These are phyloP conservation scores for Cydia amplana DNA, from an alignment of 1,140 invertebrate species.

Conservation along the genomic window DNA sequence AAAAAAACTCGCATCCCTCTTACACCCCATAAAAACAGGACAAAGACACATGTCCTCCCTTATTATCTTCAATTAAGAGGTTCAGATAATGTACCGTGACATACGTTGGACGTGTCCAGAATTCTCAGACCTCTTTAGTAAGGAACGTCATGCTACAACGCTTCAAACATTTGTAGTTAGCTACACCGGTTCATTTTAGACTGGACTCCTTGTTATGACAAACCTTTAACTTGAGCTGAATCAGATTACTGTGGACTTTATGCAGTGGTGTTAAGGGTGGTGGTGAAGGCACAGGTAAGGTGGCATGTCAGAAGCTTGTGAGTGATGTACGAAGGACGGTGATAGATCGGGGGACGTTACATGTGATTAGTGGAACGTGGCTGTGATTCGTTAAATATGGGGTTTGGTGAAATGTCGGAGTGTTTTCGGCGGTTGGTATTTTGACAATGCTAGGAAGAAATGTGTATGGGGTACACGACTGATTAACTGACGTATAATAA, in stretches of 20 bases:
- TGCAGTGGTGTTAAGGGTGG: slow-evolving; percentile 37
- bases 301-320: slow-evolving; percentile 44
- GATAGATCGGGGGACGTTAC: slow-evolving; percentile 65
- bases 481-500: too few relatives aligned
- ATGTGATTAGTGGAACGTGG: slow-evolving; percentile 67
- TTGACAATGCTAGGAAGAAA: background rate
- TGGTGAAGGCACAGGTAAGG: slow-evolving; percentile 25
- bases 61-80: slow-evolving; percentile 78
- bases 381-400: slow-evolving; percentile 25
- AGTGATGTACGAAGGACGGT: slow-evolving; percentile 64
- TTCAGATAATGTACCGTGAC: slow-evolving; percentile 70
- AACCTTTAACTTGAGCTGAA: slow-evolving; percentile 36
- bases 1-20: slow-evolving; percentile 66
- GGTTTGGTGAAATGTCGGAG: background rate
- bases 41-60: slow-evolving; percentile 74
- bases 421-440: background rate
- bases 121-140: background rate
- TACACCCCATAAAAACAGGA: slow-evolving; percentile 73
- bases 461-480: too few relatives aligned
- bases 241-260: slow-evolving; percentile 44
- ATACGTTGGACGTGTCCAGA: slow-evolving; percentile 58
- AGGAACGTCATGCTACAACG: slow-evolving; percentile 17
- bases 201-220: slow-evolving; percentile 43
- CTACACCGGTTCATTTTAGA: slow-evolving; percentile 43
- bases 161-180: slow-evolving; percentile 3